phyloP scores from a whole-genome alignment of 2,888 invertebrate genomes.

The Mesorhabditis sp. region DNA sequence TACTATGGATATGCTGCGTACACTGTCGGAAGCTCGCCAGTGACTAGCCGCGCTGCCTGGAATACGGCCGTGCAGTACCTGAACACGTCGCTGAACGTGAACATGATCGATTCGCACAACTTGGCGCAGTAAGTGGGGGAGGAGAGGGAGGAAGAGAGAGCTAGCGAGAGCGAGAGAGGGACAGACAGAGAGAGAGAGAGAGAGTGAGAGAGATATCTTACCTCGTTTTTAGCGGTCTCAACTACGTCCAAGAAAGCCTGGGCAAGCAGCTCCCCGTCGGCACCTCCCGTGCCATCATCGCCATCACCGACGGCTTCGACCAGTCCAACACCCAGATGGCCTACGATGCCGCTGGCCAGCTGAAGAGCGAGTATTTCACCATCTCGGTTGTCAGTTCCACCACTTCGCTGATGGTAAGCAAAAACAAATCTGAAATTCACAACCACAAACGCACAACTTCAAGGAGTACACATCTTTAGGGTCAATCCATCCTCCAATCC shows the following conservation, averaged over 20 bases:
- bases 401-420: not conserved
- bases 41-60: not conserved
- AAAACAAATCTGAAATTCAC: not conserved
- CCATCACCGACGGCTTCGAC: constrained; percentile 4
- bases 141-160: not conserved
- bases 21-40: not conserved
- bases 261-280: not conserved
- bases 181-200: too few species aligned
- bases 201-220: too few species aligned
- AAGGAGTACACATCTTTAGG: not conserved
- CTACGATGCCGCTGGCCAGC: not conserved
- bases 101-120: not conserved
- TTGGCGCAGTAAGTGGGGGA: not conserved
- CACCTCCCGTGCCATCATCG: not conserved
- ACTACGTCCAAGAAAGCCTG: not conserved
- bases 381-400: not conserved
- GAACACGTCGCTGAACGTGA: not conserved
- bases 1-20: not conserved
- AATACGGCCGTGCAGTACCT: not conserved
- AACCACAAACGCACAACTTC: not conserved
- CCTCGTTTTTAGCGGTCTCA: not conserved
- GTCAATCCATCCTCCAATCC: not conserved
- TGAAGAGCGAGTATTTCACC: not conserved
- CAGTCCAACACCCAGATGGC: not conserved
- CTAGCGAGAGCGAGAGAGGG: too few species aligned